phyloP scores from a whole-genome alignment of 2,113 vertebrate genomes.

The Steatornis caripensis region DNA sequence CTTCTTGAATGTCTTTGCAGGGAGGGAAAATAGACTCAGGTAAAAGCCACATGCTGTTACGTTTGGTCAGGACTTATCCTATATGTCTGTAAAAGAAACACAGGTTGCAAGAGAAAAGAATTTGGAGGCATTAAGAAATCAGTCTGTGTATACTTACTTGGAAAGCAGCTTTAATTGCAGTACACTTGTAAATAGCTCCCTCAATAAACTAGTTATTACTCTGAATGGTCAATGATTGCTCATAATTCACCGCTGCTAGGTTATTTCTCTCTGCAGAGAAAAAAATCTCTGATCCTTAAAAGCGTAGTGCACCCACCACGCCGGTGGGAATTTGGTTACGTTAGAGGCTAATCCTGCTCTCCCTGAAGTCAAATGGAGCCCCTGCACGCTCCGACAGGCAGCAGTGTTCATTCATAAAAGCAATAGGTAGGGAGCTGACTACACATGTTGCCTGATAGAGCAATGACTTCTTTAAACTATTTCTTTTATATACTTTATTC shows the following conservation, averaged over 20 bases:
- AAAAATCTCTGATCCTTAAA: background rate
- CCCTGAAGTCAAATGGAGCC: background rate
- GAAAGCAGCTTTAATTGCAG: background rate
- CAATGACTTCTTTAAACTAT: background rate
- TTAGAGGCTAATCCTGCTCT: background rate
- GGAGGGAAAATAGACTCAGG: background rate
- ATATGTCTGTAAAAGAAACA: background rate
- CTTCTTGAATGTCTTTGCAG: background rate
- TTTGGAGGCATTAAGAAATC: background rate
- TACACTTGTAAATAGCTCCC: background rate
- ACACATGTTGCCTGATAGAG: background rate
- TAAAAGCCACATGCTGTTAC: background rate
- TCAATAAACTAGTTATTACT: constrained; percentile 32
- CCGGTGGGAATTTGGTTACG: background rate
- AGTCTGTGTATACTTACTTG: background rate
- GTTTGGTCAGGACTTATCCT: background rate
- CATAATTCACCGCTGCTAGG: background rate
- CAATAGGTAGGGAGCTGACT: background rate
- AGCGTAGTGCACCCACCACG: background rate
- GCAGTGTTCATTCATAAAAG: background rate
- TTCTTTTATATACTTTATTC: background rate
- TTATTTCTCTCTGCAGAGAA: background rate
- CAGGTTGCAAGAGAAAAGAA: background rate
- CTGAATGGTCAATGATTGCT: background rate
- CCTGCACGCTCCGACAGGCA: background rate